Evolutionary conservation across 1,140 invertebrate species (phyloP).

Genomic region (Sipha flava): DNA sequence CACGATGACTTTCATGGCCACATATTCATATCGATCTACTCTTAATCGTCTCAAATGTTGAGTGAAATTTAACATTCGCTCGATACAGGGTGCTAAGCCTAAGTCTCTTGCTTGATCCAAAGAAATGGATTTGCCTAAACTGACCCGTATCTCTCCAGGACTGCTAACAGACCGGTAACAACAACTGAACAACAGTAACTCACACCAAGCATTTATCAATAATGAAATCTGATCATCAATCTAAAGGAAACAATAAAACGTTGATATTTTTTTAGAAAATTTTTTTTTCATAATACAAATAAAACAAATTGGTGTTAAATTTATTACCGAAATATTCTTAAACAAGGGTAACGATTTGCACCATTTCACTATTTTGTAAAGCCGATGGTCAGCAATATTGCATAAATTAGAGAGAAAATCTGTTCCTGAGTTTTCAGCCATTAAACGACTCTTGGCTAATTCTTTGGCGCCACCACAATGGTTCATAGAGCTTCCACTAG

Average conservation of each 20-base stretch:
- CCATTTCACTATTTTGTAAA: constrained; percentile 98
- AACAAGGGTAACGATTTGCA: constrained; percentile 94
- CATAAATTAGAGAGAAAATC: constrained; percentile 81
- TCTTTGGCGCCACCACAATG: constrained; percentile 39
- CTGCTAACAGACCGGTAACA: constrained; percentile 80
- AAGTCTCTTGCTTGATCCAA: constrained; percentile 62
- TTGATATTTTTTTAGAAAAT: not conserved
- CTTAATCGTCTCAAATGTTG: constrained; percentile 79
- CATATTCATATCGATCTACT: constrained; percentile 95
- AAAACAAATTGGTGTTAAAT: constrained; percentile 9
- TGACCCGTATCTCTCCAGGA: constrained; percentile 76
- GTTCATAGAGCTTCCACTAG: constrained; percentile 13
- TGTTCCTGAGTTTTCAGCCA: constrained; percentile 45
- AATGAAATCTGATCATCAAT: constrained; percentile 95
- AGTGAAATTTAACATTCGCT: constrained; percentile 88
- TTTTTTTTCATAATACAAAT: not conserved
- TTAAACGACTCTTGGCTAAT: constrained; percentile 46
- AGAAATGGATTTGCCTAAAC: constrained; percentile 65
- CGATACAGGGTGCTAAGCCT: constrained; percentile 71
- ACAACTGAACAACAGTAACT: constrained; percentile 84
- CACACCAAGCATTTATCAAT: constrained; percentile 95
- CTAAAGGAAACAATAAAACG: constrained; percentile 48
- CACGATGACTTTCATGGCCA: constrained; percentile 91
- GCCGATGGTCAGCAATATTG: constrained; percentile 86
- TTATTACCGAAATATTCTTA: constrained; percentile 79